Percentiles rank a stretch among this genome's conserved stretches.
phyloP scores from a whole-genome alignment of 2,888 invertebrate genomes.

The Kryphioiulus occultus region DNA sequence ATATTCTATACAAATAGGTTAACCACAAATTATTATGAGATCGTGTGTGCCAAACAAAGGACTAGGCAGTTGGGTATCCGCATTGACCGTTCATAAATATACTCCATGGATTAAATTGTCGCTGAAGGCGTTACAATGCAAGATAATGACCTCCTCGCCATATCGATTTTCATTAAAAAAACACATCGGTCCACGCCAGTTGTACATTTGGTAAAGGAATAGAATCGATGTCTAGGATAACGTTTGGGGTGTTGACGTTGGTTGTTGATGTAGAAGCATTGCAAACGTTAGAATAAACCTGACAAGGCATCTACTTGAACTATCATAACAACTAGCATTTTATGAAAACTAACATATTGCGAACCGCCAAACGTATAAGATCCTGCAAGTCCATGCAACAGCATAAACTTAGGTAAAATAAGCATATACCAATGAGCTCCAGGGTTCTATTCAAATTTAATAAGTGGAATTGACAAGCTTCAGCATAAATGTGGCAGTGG shows the following conservation, averaged over 20 bases:
- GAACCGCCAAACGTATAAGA: too few relatives aligned
- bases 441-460: too few relatives aligned
- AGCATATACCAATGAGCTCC: too few relatives aligned
- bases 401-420: too few relatives aligned
- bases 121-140: neutral
- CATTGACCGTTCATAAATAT: too few relatives aligned
- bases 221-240: neutral
- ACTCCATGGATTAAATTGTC: neutral
- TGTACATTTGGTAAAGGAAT: neutral
- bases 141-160: neutral
- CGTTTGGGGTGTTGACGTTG: neutral
- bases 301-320: neutral
- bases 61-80: neutral
- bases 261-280: neutral
- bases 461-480: too few relatives aligned
- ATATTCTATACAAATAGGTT: neutral
- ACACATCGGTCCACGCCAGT: neutral
- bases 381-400: too few relatives aligned
- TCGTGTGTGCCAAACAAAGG: neutral
- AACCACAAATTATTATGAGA: neutral
- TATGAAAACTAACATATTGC: too few relatives aligned
- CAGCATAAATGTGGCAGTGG: too few relatives aligned
- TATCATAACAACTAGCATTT: too few relatives aligned
- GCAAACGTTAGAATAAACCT: neutral
- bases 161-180: conserved; percentile 12